phyloP scores from a whole-genome alignment of 2,888 invertebrate genomes.

The Charanyca ferruginea region DNA sequence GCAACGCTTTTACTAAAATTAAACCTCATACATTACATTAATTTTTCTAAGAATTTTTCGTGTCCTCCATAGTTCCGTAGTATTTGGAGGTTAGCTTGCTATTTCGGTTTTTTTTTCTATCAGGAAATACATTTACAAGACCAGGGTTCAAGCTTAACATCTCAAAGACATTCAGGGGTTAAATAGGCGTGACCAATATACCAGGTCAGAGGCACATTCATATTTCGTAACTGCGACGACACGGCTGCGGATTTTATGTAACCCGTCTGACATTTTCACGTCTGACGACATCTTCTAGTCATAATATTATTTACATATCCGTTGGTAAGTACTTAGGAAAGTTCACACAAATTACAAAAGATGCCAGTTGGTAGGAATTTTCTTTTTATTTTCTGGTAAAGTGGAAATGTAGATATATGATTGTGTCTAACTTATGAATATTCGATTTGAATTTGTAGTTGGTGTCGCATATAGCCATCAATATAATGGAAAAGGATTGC shows the following conservation, averaged over 20 bases:
- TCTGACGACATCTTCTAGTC: conserved; percentile 65
- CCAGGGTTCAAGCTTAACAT: conserved; percentile 35
- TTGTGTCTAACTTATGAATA: too few relatives aligned
- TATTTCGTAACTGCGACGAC: conserved; percentile 63
- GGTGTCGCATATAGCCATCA: too few relatives aligned
- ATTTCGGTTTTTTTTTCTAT: neutral
- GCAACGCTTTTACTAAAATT: too few relatives aligned
- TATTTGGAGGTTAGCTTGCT: too few relatives aligned
- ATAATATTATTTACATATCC: conserved; percentile 45
- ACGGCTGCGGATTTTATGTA: conserved; percentile 68
- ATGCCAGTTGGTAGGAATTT: neutral
- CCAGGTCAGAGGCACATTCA: conserved; percentile 57
- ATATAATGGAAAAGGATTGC: too few relatives aligned
- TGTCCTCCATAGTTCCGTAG: too few relatives aligned
- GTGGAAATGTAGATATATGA: too few relatives aligned
- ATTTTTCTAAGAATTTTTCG: too few relatives aligned
- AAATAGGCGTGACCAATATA: conserved; percentile 35
- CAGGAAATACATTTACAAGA: neutral
- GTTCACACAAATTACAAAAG: conserved; percentile 10
- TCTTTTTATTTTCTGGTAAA: neutral
- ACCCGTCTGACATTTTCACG: conserved; percentile 73
- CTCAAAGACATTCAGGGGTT: conserved; percentile 30
- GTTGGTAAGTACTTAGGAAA: conserved; percentile 2
- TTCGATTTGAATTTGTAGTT: too few relatives aligned
- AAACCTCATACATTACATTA: too few relatives aligned